A percentile compares a stretch with the other conserved stretches of the same genome.
Conservation (phyloP, 2,888 invertebrate species). For the Beris chalybata region DNA sequence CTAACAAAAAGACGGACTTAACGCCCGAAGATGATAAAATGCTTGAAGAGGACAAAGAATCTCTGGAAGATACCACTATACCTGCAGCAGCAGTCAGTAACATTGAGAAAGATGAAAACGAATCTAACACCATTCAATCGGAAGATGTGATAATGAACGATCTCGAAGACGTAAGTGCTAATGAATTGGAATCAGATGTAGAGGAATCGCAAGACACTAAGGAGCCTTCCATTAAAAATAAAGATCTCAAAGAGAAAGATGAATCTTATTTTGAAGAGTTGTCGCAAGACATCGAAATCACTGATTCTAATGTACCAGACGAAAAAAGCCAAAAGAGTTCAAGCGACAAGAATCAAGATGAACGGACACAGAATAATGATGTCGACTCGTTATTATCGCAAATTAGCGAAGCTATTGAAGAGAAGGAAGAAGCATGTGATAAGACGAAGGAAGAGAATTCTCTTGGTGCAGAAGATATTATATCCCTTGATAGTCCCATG, state of each 20-base stretch:
- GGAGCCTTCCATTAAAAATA: neutral
- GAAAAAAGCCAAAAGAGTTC: neutral
- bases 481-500: neutral
- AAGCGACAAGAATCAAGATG: neutral
- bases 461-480: neutral
- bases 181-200: too few species aligned
- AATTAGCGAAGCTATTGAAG: neutral
- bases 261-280: neutral
- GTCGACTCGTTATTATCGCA: neutral
- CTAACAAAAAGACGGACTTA: neutral
- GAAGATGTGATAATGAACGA: too few species aligned
- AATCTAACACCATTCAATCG: neutral
- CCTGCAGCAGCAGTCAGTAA: neutral
- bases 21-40: neutral
- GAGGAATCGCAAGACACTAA: too few species aligned
- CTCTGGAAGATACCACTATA: neutral
- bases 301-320: neutral
- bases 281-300: neutral
- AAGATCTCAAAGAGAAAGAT: neutral
- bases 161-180: too few species aligned
- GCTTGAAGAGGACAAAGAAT: neutral
- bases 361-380: neutral
- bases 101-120: neutral
- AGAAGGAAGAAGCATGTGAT: neutral
- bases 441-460: neutral